Conservation (phyloP, 2,113 vertebrate genomes). For the Tympanuchus pallidicinctus region DNA sequence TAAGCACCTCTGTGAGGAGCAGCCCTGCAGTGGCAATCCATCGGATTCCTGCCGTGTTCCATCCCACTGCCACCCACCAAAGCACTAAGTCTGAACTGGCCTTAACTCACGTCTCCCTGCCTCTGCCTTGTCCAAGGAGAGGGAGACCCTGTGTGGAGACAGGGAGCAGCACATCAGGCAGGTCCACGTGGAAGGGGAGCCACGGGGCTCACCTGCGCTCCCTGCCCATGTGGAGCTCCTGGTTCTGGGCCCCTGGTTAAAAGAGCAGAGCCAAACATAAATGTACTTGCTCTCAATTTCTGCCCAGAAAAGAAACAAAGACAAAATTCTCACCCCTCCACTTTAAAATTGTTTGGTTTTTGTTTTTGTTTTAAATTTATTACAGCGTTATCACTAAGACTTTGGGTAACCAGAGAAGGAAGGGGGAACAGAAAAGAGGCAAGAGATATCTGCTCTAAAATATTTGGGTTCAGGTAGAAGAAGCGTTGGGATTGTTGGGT, state of each 20-base stretch:
- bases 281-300: neutral
- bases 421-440: neutral
- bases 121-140: conserved; percentile 15
- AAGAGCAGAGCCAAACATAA: accelerated
- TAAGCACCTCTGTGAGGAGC: neutral
- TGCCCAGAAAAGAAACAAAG: neutral
- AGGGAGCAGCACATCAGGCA: neutral
- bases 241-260: neutral
- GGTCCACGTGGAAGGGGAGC: neutral
- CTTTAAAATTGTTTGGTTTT: neutral
- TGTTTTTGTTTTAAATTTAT: neutral
- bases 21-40: neutral
- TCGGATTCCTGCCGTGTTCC: neutral
- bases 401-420: neutral
- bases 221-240: neutral
- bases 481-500: accelerated
- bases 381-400: neutral
- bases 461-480: neutral
- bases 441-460: neutral
- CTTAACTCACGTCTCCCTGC: neutral
- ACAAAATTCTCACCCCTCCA: neutral
- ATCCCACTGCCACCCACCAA: neutral
- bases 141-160: conserved; percentile 71
- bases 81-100: neutral
- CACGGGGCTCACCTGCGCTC: neutral